phyloP scores from a whole-genome alignment of 1,140 invertebrate species.

The Ips typographus region DNA sequence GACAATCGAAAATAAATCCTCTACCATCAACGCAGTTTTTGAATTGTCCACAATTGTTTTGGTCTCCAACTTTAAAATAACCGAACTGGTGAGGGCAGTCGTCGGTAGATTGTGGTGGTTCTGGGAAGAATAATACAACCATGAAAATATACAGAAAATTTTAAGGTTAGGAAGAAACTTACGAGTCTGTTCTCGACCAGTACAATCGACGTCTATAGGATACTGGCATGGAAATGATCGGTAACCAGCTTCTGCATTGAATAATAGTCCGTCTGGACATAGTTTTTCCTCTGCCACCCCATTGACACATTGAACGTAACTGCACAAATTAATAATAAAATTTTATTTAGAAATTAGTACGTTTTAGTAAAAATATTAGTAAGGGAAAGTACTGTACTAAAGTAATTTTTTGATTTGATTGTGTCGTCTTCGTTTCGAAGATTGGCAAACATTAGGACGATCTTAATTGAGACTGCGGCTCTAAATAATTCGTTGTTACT shows the following conservation, averaged over 20 bases:
- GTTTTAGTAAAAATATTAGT: too few relatives aligned
- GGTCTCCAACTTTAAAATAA: slow-evolving; percentile 73
- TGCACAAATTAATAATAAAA: slow-evolving; percentile 20
- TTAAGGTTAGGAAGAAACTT: slow-evolving; percentile 50
- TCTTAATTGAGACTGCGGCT: background rate
- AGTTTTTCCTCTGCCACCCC: slow-evolving; percentile 72
- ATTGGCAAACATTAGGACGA: background rate
- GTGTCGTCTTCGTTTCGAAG: too few relatives aligned
- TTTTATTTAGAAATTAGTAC: background rate
- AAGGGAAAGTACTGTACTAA: too few relatives aligned
- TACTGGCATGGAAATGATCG: slow-evolving; percentile 81
- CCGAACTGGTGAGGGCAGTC: slow-evolving; percentile 86
- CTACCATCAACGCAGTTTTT: slow-evolving; percentile 80
- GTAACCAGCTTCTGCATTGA: slow-evolving; percentile 70
- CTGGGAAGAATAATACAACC: slow-evolving; percentile 53
- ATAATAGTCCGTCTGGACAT: slow-evolving; percentile 83
- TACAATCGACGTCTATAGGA: slow-evolving; percentile 78
- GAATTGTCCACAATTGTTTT: slow-evolving; percentile 76
- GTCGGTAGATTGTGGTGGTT: slow-evolving; percentile 66
- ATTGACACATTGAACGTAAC: slow-evolving; percentile 68
- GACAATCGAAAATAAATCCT: slow-evolving; percentile 56
- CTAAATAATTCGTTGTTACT: background rate
- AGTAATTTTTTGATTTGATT: background rate
- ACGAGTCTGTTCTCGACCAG: slow-evolving; percentile 69
- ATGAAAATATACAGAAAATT: slow-evolving; percentile 7